Evolutionary conservation across 64 coral and sea anemone genomes (phyloP), one percentile per base, ranked within the genome.

Genomic region (Actinia equina): DNA sequence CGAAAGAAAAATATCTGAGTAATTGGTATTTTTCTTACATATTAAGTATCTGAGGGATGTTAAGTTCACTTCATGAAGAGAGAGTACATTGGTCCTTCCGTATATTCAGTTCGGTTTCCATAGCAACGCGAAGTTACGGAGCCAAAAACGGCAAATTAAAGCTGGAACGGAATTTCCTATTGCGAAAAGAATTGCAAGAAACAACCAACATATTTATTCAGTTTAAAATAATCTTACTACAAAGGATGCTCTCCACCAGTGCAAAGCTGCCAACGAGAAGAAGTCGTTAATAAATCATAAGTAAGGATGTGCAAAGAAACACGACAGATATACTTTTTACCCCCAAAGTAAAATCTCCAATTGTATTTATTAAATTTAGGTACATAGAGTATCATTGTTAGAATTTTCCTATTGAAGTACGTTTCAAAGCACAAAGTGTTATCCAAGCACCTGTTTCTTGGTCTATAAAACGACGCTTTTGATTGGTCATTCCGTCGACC

Each of bases 401-500:
- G 10, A 15, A 74, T 9, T 41, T 74, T 74, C 41, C 4, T 26
- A 16, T 26, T 27, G 6, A n/a, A n/a, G n/a, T n/a, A n/a, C n/a
- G n/a, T n/a, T n/a, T n/a, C n/a, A n/a, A n/a, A n/a, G n/a, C n/a
- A n/a, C n/a, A n/a, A n/a, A n/a, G n/a, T n/a, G n/a, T n/a, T n/a
- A n/a, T n/a, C n/a, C n/a, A n/a, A 41, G 78, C 78, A 81, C 78
- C 78, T 81, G 78, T 81, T 30, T 49, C 19, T 49, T 20, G 1
- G 9, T 22, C 42, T 42, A 52, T 63, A 44, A 52, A 85, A 85
- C 83, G 55, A 7, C 83, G 0, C 10, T 65, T 90, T 37, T 93
- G 59, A 96, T 96, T 96, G 94, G 94, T 71, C 70, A 7, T 23
- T 25, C 71, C 17, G 3, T 42, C 18, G 10, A 27, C 2, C 51